Evolutionary conservation across 2,888 invertebrate species (phyloP).

Genomic region (Platynereis dumerilii): DNA sequence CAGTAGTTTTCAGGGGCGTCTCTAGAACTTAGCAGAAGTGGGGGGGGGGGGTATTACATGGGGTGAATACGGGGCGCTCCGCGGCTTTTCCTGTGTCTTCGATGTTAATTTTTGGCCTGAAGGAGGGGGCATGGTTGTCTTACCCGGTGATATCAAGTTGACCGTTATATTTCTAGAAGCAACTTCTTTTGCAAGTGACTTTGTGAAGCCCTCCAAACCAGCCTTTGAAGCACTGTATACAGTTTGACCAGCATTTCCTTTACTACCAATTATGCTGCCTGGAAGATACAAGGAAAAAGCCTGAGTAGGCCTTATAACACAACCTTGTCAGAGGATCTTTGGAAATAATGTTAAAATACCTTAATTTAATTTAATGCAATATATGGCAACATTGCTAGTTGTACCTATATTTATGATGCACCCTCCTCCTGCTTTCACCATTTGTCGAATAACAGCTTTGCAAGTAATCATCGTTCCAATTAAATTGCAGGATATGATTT

Average conservation of each 20-base stretch:
- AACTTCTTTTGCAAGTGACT: slow-evolving; percentile 43
- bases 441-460: slow-evolving; percentile 9
- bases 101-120: too few species aligned
- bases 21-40: too few species aligned
- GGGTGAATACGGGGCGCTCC: too few species aligned
- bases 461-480: slow-evolving; percentile 20
- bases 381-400: not conserved
- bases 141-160: slow-evolving; percentile 41
- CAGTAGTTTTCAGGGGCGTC: too few species aligned
- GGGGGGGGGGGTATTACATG: too few species aligned
- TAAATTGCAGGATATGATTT: slow-evolving; percentile 10
- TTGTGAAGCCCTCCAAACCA: slow-evolving; percentile 41
- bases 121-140: too few species aligned
- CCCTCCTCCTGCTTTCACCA: slow-evolving; percentile 12
- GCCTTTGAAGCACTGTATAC: slow-evolving; percentile 41
- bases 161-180: slow-evolving; percentile 37
- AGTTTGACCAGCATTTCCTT: slow-evolving; percentile 41
- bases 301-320: not conserved
- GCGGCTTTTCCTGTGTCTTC: too few species aligned
- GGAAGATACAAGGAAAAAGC: not conserved
- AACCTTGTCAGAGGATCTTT: not conserved
- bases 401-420: slow-evolving; percentile 26
- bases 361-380: not conserved
- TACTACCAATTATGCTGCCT: slow-evolving; percentile 42
- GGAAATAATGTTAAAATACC: not conserved